Conservation (phyloP, 2,113 vertebrate genomes). For the Datnioides undecimradiatus region DNA sequence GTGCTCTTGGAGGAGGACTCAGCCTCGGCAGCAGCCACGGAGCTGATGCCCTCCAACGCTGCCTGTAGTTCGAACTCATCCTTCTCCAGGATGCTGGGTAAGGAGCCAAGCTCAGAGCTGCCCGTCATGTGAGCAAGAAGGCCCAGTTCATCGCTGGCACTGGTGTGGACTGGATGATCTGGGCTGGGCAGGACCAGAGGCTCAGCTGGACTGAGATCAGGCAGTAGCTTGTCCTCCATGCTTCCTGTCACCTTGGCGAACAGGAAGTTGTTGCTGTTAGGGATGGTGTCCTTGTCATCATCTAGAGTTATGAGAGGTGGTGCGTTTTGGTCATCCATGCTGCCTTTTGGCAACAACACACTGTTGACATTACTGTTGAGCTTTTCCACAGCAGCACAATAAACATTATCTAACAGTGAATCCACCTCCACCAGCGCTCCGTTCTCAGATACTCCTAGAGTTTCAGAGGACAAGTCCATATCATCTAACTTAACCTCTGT, state of each 20-base stretch:
- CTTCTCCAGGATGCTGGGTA: conserved; percentile 88
- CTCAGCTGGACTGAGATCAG: conserved; percentile 87
- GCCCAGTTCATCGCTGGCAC: conserved; percentile 87
- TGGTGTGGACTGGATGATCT: conserved; percentile 86
- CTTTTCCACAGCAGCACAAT: conserved; percentile 93
- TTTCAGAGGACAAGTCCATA: conserved; percentile 93
- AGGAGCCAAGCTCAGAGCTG: conserved; percentile 85
- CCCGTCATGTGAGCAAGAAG: conserved; percentile 89
- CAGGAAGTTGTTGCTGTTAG: conserved; percentile 89
- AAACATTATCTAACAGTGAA: conserved; percentile 92
- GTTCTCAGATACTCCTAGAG: conserved; percentile 88
- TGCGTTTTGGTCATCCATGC: conserved; percentile 82
- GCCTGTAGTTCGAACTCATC: conserved; percentile 92
- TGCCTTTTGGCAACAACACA: conserved; percentile 63
- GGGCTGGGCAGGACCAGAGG: conserved; percentile 87
- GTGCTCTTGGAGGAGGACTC: conserved; percentile 84
- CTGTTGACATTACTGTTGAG: conserved; percentile 89
- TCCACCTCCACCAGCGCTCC: conserved; percentile 92
- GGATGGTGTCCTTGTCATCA: conserved; percentile 92
- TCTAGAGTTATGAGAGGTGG: conserved; percentile 94
- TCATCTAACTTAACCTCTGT: conserved; percentile 97
- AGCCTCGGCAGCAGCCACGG: conserved; percentile 80
- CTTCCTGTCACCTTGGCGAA: conserved; percentile 88
- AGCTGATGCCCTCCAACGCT: conserved; percentile 81
- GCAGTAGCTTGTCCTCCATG: conserved; percentile 88